Evolutionary conservation across 2,888 invertebrate species (phyloP).

Genomic region (Theodoxus fluviatilis): DNA sequence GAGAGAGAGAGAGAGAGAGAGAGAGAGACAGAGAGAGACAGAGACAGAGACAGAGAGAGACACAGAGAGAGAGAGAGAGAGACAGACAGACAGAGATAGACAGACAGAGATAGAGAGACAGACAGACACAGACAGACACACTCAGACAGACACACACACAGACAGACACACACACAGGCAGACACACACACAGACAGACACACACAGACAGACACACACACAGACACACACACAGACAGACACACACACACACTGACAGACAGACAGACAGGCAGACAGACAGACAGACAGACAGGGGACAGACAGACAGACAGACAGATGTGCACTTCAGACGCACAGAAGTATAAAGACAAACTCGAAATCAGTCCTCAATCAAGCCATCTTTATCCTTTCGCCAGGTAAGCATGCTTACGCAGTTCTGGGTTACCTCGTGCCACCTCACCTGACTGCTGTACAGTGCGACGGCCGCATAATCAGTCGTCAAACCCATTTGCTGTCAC

Average conservation of each 20-base stretch:
- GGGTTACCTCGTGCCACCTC: too few relatives aligned
- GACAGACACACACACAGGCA: conserved; percentile 12
- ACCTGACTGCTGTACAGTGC: too few relatives aligned
- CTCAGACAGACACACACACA: neutral
- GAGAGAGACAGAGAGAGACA: conserved; percentile 6
- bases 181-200: neutral
- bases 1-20: conserved; percentile 14
- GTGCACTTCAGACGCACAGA: too few relatives aligned
- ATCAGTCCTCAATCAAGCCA: too few relatives aligned
- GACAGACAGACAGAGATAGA: neutral
- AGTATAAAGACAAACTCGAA: too few relatives aligned
- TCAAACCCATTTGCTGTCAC: too few relatives aligned
- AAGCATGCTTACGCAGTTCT: too few relatives aligned
- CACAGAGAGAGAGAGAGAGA: neutral
- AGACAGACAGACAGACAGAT: too few relatives aligned
- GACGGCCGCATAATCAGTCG: too few relatives aligned
- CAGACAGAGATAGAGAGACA: neutral
- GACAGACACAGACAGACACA: conserved; percentile 10
- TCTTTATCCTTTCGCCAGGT: too few relatives aligned
- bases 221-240: neutral
- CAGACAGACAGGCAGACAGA: neutral
- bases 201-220: neutral
- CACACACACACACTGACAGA: neutral
- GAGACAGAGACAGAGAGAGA: neutral
- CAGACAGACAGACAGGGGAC: neutral